Conservation (phyloP, 1,140 invertebrate genomes). For the Chrysopa pallens region DNA sequence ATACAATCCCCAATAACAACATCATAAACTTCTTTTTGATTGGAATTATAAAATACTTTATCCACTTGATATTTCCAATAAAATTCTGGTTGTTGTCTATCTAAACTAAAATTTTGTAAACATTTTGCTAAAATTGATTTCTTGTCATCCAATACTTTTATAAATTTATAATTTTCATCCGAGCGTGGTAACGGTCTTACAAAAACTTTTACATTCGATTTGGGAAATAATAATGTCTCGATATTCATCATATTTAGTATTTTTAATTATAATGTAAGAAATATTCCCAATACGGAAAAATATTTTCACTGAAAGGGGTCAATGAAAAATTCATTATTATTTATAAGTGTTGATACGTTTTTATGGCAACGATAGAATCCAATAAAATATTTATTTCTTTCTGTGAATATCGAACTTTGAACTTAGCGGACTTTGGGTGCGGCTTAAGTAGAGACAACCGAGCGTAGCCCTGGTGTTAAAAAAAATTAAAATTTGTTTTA, state of each 20-base stretch:
- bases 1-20: background rate
- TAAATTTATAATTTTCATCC: background rate
- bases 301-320: conserved; percentile 1
- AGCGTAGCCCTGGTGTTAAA: too few relatives aligned
- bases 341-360: background rate
- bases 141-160: conserved; percentile 1
- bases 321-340: background rate
- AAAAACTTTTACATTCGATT: background rate
- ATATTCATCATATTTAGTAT: background rate
- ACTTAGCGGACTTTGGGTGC: too few relatives aligned
- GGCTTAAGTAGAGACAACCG: too few relatives aligned
- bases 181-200: background rate
- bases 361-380: too few relatives aligned
- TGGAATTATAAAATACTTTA: background rate
- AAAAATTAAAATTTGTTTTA: too few relatives aligned
- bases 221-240: background rate
- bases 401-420: too few relatives aligned
- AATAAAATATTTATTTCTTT: too few relatives aligned
- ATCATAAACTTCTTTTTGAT: background rate
- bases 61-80: background rate
- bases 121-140: background rate
- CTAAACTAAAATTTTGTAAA: background rate
- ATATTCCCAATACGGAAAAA: too few relatives aligned
- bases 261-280: too few relatives aligned
- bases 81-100: background rate